Conservation (phyloP, 2,888 invertebrate species). For the Synanthedon vespiformis region DNA sequence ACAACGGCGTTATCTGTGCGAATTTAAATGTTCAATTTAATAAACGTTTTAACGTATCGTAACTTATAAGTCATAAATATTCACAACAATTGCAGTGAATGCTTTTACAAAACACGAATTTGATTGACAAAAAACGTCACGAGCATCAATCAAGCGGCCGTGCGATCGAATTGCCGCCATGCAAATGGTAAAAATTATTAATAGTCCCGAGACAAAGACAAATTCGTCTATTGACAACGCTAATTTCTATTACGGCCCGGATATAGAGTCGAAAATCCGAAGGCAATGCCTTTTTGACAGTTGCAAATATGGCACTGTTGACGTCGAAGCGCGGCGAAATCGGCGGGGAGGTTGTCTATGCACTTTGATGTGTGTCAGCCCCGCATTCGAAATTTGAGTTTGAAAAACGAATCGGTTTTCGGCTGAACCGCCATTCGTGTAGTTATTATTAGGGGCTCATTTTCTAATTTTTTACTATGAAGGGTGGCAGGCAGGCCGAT, state of each 20-base stretch:
- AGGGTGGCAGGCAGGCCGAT: too few species aligned
- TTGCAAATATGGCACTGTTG: conserved; percentile 20
- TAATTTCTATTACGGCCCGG: conserved; percentile 6
- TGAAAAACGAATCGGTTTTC: conserved; percentile 22
- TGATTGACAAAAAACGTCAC: conserved; percentile 57
- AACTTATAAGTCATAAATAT: conserved; percentile 55
- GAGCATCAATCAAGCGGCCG: conserved; percentile 52
- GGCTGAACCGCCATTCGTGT: conserved; percentile 20
- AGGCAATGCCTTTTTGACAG: conserved; percentile 22
- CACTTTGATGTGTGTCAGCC: conserved; percentile 33
- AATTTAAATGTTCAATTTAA: conserved; percentile 44
- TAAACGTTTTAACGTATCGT: conserved; percentile 46
- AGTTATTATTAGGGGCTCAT: neutral
- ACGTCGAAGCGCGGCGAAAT: conserved; percentile 32
- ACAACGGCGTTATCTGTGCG: conserved; percentile 26
- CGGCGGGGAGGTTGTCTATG: conserved; percentile 52
- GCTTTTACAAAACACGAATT: conserved; percentile 47
- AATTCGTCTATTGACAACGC: neutral
- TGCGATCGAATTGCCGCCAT: conserved; percentile 31
- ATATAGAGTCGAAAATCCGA: conserved; percentile 18
- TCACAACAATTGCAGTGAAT: conserved; percentile 42
- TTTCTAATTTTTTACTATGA: conserved; percentile 1
- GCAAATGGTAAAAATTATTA: conserved; percentile 20
- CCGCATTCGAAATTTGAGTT: conserved; percentile 17
- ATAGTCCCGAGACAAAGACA: conserved; percentile 2